phyloP scores from a whole-genome alignment of 2,888 invertebrate genomes.

The Apodemia duryi region DNA sequence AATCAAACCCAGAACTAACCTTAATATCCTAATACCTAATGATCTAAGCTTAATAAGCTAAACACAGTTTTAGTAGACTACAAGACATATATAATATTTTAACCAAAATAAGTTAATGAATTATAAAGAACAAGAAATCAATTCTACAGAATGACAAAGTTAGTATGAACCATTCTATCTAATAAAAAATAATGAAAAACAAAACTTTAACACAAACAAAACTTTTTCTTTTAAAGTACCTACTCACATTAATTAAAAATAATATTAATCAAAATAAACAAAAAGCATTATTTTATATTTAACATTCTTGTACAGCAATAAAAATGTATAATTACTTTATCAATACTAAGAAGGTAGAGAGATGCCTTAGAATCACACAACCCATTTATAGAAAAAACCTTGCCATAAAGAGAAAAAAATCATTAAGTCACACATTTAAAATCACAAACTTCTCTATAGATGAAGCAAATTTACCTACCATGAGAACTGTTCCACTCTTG shows the following conservation, averaged over 20 bases:
- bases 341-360: neutral
- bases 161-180: no score
- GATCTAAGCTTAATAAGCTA: no score
- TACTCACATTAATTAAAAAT: neutral
- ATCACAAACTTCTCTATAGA: constrained; percentile 31
- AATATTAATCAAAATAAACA: neutral
- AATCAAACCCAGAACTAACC: no score
- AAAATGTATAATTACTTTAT: neutral
- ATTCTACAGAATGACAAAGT: no score
- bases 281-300: neutral
- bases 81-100: no score
- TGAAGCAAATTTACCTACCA: constrained; percentile 56
- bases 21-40: no score
- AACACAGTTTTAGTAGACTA: no score
- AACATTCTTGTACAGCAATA: neutral
- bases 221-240: no score
- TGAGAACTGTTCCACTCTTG: constrained; percentile 57
- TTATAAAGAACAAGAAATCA: no score
- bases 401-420: constrained; percentile 27
- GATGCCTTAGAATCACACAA: constrained; percentile 65
- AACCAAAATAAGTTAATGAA: no score
- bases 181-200: no score
- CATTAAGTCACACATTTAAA: constrained; percentile 4
- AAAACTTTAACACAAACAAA: no score
- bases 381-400: constrained; percentile 36